phyloP scores from a whole-genome alignment of 2,113 vertebrate species.

The Rissa tridactyla region DNA sequence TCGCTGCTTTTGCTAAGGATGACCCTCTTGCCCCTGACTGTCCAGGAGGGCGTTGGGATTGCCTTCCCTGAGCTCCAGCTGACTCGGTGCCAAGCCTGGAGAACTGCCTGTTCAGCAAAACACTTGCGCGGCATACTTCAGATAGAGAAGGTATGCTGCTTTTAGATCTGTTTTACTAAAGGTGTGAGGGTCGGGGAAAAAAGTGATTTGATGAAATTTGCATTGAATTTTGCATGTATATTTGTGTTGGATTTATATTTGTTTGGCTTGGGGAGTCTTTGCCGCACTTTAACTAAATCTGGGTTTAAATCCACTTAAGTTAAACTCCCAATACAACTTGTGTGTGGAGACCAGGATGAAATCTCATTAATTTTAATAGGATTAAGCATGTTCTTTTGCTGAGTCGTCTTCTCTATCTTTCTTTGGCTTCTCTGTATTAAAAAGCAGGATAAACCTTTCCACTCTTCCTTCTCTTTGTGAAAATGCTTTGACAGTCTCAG shows the following conservation, averaged over 20 bases:
- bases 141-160: no score
- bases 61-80: not conserved
- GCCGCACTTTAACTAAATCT: slow-evolving; percentile 14
- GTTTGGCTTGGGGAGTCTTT: slow-evolving; percentile 6
- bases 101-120: not conserved
- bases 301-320: slow-evolving; percentile 27
- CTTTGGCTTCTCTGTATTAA: not conserved
- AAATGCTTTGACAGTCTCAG: not conserved
- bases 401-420: not conserved
- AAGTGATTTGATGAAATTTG: not conserved
- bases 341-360: not conserved
- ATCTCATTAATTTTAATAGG: slow-evolving; percentile 49
- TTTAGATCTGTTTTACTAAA: not conserved
- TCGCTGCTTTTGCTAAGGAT: not conserved
- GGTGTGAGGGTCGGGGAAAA: not conserved
- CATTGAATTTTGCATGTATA: not conserved
- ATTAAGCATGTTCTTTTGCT: slow-evolving; percentile 10
- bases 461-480: not conserved
- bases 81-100: not conserved
- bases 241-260: not conserved
- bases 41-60: not conserved
- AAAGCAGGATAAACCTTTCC: slow-evolving; percentile 6
- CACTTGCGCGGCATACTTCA: fast-evolving
- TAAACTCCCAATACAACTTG: not conserved
- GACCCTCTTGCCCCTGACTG: not conserved